A percentile compares a stretch with the other conserved stretches of the same genome.
Conservation (phyloP, 53 echinoderm and acorn worm species). For the Echinometra lucunter region DNA sequence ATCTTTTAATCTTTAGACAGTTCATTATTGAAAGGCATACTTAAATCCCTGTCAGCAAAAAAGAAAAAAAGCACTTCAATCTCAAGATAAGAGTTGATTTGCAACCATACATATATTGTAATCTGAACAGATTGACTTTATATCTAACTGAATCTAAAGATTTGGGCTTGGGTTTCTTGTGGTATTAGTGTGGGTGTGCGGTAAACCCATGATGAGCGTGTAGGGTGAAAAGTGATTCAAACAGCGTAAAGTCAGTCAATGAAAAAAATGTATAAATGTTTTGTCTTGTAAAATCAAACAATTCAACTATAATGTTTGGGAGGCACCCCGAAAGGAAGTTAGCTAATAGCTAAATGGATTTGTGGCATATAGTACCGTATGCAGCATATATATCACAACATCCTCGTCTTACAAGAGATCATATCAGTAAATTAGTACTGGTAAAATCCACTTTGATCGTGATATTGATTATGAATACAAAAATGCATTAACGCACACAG, state of each 20-base stretch:
- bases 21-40: too few relatives aligned
- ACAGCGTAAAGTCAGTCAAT: not conserved
- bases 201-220: not conserved
- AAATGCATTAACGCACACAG: too few relatives aligned
- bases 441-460: too few relatives aligned
- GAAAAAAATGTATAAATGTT: not conserved
- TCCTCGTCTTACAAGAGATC: too few relatives aligned
- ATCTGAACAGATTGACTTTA: not conserved
- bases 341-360: too few relatives aligned
- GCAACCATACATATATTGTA: not conserved
- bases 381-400: too few relatives aligned
- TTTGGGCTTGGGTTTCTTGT: not conserved
- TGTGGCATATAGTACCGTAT: too few relatives aligned
- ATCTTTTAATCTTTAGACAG: too few relatives aligned
- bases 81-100: not conserved
- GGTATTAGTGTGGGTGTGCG: conserved; percentile 24
- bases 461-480: too few relatives aligned
- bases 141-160: not conserved
- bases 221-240: not conserved
- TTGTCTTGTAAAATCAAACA: not conserved
- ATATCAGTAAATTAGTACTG: too few relatives aligned
- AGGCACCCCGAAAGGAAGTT: not conserved
- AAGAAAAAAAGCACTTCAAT: too few relatives aligned
- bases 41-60: not conserved
- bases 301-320: not conserved